A percentile compares a stretch with the other conserved stretches of the same genome.
phyloP scores from a whole-genome alignment of 2,888 invertebrate genomes.

The Pammene aurita region DNA sequence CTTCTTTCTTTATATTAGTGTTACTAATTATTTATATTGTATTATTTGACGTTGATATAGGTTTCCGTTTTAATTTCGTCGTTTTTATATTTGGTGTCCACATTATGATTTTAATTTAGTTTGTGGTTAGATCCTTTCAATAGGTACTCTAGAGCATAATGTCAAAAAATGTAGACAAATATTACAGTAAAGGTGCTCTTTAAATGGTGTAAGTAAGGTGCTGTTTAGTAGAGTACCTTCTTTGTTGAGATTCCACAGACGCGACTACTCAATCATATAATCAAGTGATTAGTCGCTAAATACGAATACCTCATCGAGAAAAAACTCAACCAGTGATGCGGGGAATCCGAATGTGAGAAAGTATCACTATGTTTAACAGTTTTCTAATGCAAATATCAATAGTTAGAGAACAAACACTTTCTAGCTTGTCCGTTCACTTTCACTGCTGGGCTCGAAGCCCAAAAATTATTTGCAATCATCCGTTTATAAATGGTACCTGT shows the following conservation, averaged over 20 bases:
- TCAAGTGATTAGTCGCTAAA: neutral
- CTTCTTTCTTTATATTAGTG: no score
- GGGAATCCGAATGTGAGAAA: constrained; percentile 69
- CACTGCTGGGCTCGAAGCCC: constrained; percentile 59
- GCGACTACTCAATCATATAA: neutral
- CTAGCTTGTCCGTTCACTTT: constrained; percentile 73
- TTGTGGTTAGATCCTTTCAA: no score
- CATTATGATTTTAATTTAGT: no score
- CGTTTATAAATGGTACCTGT: constrained; percentile 20
- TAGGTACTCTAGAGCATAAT: no score
- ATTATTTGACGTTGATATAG: no score
- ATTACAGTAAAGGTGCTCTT: no score
- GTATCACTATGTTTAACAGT: constrained; percentile 69
- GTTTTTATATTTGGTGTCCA: no score
- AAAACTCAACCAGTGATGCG: constrained; percentile 46
- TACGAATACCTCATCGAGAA: constrained; percentile 3
- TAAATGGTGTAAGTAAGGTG: no score
- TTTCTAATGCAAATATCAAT: constrained; percentile 80
- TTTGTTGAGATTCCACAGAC: neutral
- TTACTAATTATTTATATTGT: no score
- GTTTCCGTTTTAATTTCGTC: no score
- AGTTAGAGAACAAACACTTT: constrained; percentile 73
- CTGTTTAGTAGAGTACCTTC: no score
- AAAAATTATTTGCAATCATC: constrained; percentile 49
- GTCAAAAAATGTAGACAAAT: no score